Percentiles rank a stretch among this genome's conserved stretches.
These are phyloP conservation scores for Phalacrocorax carbo DNA, from an alignment of 2,113 vertebrate species.

Conservation along the genomic window DNA sequence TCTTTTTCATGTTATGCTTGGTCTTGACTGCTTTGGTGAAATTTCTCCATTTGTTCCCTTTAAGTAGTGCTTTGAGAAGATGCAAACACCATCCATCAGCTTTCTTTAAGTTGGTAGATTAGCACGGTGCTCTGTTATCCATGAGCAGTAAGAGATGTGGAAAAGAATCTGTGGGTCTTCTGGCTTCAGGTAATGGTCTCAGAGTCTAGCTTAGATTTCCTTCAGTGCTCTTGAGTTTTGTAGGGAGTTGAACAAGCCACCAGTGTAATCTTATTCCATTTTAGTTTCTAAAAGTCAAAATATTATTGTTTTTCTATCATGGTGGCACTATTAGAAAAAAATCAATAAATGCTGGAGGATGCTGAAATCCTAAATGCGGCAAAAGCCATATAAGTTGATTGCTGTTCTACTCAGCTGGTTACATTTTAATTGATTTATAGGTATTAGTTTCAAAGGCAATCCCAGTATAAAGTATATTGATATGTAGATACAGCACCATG, in stretches of 20 bases:
- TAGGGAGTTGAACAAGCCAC: not conserved
- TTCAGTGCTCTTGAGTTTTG: not conserved
- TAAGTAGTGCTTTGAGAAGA: not conserved
- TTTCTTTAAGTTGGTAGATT: not conserved
- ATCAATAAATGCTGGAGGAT: not conserved
- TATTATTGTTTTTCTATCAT: not conserved
- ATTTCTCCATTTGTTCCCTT: not conserved
- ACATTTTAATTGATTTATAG: slow-evolving; percentile 30
- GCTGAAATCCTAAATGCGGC: not conserved
- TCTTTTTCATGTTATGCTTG: not conserved
- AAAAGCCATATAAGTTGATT: not conserved
- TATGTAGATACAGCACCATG: not conserved
- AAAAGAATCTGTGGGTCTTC: not conserved
- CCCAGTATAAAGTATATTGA: not conserved
- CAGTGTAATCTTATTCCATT: not conserved
- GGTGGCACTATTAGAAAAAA: not conserved
- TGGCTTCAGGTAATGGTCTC: not conserved
- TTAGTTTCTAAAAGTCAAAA: not conserved
- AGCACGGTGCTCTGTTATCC: not conserved
- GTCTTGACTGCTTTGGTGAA: not conserved
- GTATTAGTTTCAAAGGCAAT: slow-evolving; percentile 2
- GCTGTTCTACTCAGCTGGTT: not conserved
- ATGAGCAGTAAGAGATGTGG: not conserved
- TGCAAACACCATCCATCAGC: not conserved
- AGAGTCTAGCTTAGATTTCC: not conserved